Evolutionary conservation across 2,113 vertebrate genomes (phyloP).

Genomic region (Sander lucioperca): DNA sequence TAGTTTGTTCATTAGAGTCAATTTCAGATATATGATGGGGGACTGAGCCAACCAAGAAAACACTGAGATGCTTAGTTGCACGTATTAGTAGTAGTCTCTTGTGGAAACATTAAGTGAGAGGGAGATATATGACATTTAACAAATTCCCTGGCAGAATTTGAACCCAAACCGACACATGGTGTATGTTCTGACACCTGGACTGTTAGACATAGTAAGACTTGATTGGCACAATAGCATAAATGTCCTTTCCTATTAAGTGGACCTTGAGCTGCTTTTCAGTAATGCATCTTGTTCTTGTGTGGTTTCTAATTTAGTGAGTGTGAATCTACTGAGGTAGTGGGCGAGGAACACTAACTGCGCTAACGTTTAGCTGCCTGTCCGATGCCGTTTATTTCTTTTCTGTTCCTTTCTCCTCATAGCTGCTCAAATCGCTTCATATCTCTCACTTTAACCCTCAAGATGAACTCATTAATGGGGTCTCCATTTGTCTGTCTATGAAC

Average conservation of each 20-base stretch:
- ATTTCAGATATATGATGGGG: slow-evolving; percentile 14
- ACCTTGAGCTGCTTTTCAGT: not conserved
- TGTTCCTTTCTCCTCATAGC: not conserved
- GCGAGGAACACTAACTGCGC: not conserved
- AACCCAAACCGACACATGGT: not conserved
- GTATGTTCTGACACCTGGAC: not conserved
- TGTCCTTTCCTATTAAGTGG: not conserved
- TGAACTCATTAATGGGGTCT: slow-evolving; percentile 10
- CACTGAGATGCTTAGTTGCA: slow-evolving; percentile 1
- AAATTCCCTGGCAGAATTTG: not conserved
- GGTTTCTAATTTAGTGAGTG: not conserved
- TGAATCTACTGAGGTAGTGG: not conserved
- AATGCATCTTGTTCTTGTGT: slow-evolving; percentile 3
- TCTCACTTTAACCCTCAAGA: not conserved
- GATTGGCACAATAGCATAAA: not conserved
- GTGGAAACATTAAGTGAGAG: not conserved
- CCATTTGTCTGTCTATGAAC: not conserved
- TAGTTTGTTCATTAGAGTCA: slow-evolving; percentile 35
- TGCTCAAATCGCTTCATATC: not conserved
- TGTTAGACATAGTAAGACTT: not conserved
- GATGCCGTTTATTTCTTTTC: not conserved
- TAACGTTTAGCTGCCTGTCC: not conserved
- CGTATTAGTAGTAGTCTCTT: not conserved
- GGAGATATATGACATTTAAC: not conserved
- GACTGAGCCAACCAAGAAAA: slow-evolving; percentile 11